Evolutionary conservation across 2,888 invertebrate genomes (phyloP), one percentile per base, ranked within the genome.

Genomic region (Osmoderma eremita): DNA sequence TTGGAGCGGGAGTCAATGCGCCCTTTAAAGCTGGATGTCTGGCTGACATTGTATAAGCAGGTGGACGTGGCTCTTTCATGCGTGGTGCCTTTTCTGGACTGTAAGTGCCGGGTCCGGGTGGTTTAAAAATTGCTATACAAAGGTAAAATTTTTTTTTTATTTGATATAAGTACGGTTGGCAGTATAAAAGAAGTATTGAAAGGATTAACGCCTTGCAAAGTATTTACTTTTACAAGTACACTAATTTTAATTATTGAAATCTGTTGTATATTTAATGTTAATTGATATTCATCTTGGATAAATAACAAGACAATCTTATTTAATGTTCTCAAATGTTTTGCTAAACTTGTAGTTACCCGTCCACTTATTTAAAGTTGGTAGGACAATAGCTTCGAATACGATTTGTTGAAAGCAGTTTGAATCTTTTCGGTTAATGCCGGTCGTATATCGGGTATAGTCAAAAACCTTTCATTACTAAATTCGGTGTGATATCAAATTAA

Each of bases 101-200:
- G 79, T 90, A 89, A 12, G 88, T 86, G 3, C 88, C 89, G 0
- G 90, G 90, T 0, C 90, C 90, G 6, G 90, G 89, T 51, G 85
- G 84, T 53, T 70, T 74, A 70, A 80, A 82, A 10, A 41, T 13
- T 13, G 63, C 82, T 80, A 64, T 48, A 72, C 68, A 17, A 63
- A 24, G 38, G 41, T 1, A 20, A 36, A 45, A 2, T 12, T 48
- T 48, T 5, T 48, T 48, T 48, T 18, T 20, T 18, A 20, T 48
- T 17, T 17, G 2, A 48, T 48, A 20, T n/a, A n/a, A n/a, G n/a
- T n/a, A n/a, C n/a, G 8, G 20, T 12, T 20, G 20, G 20, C 10
- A 20, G 4, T 8, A 15, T 39, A 39, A n/a, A 39, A 30, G 17
- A 38, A 18, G 24, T 61, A 12, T 12, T n/a, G n/a, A n/a, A n/a